phyloP scores from a whole-genome alignment of 2,888 invertebrate genomes.

The Timandra comae region DNA sequence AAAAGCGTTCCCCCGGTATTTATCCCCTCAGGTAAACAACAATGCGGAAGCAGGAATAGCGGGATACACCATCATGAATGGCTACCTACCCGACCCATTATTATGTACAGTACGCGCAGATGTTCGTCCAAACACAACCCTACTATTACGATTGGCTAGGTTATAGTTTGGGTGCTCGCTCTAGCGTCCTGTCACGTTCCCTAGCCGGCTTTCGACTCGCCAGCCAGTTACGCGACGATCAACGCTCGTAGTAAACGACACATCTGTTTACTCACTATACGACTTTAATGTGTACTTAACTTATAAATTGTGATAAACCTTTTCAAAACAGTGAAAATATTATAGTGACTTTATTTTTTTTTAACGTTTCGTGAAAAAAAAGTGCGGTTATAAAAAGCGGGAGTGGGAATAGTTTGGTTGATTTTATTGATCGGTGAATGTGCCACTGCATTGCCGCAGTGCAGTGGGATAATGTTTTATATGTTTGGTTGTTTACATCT shows the following conservation, averaged over 20 bases:
- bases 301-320: too few relatives aligned
- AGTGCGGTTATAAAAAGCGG: conserved; percentile 45
- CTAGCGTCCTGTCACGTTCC: conserved; percentile 49
- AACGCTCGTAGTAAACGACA: conserved; percentile 55
- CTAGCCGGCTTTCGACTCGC: conserved; percentile 29
- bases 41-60: conserved; percentile 50
- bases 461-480: conserved; percentile 46
- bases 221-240: conserved; percentile 58
- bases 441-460: conserved; percentile 52
- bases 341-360: conserved; percentile 10
- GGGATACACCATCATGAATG: conserved; percentile 57
- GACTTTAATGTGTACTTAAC: too few relatives aligned
- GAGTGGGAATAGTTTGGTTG: conserved; percentile 33
- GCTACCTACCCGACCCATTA: conserved; percentile 48
- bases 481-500: conserved; percentile 59
- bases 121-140: conserved; percentile 43
- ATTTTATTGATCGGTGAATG: conserved; percentile 63
- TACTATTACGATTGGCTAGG: conserved; percentile 61
- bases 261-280: too few relatives aligned
- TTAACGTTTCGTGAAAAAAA: conserved; percentile 27
- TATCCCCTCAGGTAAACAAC: conserved; percentile 24
- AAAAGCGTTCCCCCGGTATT: too few relatives aligned
- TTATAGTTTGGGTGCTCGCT: conserved; percentile 63
- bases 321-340: conserved; percentile 2
- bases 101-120: conserved; percentile 39